A percentile compares a stretch with the other conserved stretches of the same genome.
Evolutionary conservation across 2,888 invertebrate genomes (phyloP).

Genomic region (Mayetiola destructor): DNA sequence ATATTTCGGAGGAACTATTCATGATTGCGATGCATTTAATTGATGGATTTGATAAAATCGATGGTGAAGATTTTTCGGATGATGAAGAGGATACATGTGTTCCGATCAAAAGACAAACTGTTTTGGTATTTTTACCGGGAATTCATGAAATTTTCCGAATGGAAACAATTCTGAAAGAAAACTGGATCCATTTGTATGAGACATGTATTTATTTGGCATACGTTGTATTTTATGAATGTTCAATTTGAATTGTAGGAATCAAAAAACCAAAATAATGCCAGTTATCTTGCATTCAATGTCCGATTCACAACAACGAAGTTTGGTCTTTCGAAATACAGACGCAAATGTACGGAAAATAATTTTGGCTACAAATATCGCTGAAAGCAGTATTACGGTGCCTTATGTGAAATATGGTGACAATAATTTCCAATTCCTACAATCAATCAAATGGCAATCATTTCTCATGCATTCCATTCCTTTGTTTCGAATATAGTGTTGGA

Average conservation of each 20-base stretch:
- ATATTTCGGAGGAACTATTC: constrained; percentile 44
- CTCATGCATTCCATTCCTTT: neutral
- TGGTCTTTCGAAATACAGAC: constrained; percentile 32
- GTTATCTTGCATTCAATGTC: constrained; percentile 54
- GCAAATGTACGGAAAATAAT: constrained; percentile 54
- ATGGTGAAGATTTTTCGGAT: neutral
- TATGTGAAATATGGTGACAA: constrained; percentile 53
- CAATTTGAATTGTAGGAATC: neutral
- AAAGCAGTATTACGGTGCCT: constrained; percentile 81
- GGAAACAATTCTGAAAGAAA: constrained; percentile 29
- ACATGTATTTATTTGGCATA: neutral
- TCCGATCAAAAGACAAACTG: constrained; percentile 46
- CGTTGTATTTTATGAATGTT: neutral
- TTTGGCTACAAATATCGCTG: constrained; percentile 80
- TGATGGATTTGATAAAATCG: constrained; percentile 33
- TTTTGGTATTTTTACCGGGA: constrained; percentile 82
- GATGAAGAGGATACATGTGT: neutral
- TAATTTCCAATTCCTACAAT: neutral
- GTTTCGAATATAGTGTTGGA: constrained; percentile 72
- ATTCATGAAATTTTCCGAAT: constrained; percentile 68
- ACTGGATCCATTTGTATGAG: neutral
- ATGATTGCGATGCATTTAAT: constrained; percentile 46
- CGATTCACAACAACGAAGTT: constrained; percentile 51
- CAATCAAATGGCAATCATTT: neutral
- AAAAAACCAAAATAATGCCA: neutral